Percentiles rank a stretch among this genome's conserved stretches.
Conservation (phyloP, 1,140 invertebrate genomes). For the Apocrypta bakeri region DNA sequence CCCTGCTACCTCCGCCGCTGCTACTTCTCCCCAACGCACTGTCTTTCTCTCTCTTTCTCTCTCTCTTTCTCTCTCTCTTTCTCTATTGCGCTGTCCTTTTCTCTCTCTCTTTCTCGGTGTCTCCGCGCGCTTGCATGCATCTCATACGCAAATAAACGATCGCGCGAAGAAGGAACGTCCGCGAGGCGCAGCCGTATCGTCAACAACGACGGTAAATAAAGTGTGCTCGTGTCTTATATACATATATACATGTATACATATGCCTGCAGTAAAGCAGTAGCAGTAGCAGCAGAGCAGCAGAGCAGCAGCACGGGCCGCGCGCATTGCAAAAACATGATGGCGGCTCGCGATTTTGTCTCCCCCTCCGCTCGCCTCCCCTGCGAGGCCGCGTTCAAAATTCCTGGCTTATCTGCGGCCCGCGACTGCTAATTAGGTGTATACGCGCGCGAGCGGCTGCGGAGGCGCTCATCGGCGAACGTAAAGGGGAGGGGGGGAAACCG, state of each 20-base stretch:
- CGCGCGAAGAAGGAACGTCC: background rate
- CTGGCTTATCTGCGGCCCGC: background rate
- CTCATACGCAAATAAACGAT: background rate
- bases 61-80: constrained; percentile 32
- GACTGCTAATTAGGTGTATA: constrained; percentile 12
- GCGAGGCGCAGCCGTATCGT: background rate
- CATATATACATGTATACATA: background rate
- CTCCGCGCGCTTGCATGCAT: background rate
- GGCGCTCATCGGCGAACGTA: background rate
- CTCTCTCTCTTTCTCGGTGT: constrained; percentile 16
- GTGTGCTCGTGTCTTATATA: background rate
- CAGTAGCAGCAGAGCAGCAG: too few relatives aligned
- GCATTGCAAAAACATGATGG: constrained; percentile 37
- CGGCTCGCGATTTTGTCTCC: constrained; percentile 18
- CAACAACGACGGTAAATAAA: background rate
- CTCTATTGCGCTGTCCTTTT: constrained; percentile 22
- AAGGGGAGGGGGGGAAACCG: background rate
- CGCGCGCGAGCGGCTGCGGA: background rate
- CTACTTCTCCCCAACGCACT: background rate
- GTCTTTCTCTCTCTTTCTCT: too few relatives aligned
- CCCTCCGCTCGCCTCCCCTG: background rate
- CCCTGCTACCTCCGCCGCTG: background rate
- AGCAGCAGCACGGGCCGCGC: background rate
- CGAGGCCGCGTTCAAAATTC: constrained; percentile 6
- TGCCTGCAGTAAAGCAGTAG: too few relatives aligned